phyloP scores from a whole-genome alignment of 2,113 vertebrate species.

The Rafetus swinhoei region DNA sequence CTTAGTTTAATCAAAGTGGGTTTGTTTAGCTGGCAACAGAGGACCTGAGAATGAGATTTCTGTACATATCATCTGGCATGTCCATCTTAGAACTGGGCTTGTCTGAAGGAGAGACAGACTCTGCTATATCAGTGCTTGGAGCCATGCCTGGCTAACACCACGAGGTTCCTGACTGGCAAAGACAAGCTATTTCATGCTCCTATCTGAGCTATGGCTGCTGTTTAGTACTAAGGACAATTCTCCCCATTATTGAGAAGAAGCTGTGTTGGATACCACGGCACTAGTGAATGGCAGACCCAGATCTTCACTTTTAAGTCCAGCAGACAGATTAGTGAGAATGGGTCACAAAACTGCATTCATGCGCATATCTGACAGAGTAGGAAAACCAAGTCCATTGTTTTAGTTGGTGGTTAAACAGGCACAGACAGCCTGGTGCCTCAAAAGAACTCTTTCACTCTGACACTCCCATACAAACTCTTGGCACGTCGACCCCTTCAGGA shows the following conservation, averaged over 20 bases:
- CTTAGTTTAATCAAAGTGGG: accelerated
- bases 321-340: accelerated
- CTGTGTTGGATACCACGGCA: accelerated
- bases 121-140: neutral
- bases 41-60: neutral
- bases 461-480: neutral
- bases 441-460: neutral
- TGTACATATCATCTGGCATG: neutral
- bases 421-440: accelerated
- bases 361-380: neutral
- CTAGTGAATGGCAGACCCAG: accelerated
- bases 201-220: neutral
- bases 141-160: neutral
- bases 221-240: accelerated
- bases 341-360: neutral
- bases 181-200: neutral
- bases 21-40: neutral
- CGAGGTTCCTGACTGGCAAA: neutral
- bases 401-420: neutral
- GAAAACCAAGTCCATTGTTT: neutral
- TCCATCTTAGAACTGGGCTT: accelerated
- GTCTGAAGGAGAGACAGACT: neutral
- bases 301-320: neutral
- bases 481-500: neutral
- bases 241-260: neutral